Evolutionary conservation across 2,797 vertebrate genomes (phyloP).

Genomic region (Pseudochromis fuscus): DNA sequence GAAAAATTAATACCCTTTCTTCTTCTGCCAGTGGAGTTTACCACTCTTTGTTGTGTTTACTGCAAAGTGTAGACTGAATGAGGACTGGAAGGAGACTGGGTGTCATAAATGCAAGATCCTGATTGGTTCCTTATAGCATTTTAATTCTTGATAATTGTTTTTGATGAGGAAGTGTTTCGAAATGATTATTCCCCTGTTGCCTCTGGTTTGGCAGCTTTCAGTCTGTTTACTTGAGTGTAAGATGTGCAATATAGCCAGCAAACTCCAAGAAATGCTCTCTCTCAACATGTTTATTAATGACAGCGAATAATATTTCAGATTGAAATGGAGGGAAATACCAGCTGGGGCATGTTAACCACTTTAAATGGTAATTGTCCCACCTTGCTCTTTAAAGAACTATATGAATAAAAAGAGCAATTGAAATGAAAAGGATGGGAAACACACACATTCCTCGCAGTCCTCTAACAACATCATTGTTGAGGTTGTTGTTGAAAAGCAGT

Average conservation of each 20-base stretch:
- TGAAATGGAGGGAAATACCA: slow-evolving; percentile 65
- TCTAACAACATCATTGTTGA: slow-evolving; percentile 35
- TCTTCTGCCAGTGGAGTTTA: slow-evolving; percentile 76
- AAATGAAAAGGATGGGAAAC: slow-evolving; percentile 57
- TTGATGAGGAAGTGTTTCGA: slow-evolving; percentile 53
- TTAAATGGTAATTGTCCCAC: slow-evolving; percentile 81
- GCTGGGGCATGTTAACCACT: slow-evolving; percentile 76
- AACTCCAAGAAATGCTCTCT: slow-evolving; percentile 56
- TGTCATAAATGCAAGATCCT: slow-evolving; percentile 53
- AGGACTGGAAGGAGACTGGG: slow-evolving; percentile 44
- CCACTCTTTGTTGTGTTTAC: slow-evolving; percentile 70
- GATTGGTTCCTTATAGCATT: slow-evolving; percentile 57
- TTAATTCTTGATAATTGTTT: slow-evolving; percentile 64
- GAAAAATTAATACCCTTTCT: slow-evolving; percentile 82
- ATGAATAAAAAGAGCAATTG: slow-evolving; percentile 74
- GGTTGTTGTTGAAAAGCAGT: slow-evolving; percentile 40
- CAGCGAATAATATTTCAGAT: slow-evolving; percentile 75
- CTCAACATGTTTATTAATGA: slow-evolving; percentile 75
- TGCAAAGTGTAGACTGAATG: slow-evolving; percentile 58
- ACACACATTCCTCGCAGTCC: slow-evolving; percentile 34
- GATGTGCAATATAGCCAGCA: slow-evolving; percentile 58
- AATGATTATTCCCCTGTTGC: slow-evolving; percentile 69
- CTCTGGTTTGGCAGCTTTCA: slow-evolving; percentile 65
- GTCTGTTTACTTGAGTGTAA: slow-evolving; percentile 63
- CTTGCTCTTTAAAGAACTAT: slow-evolving; percentile 66